phyloP scores from a whole-genome alignment of 53 echinoderm and acorn worm species.

The Apostichopus leukothele region DNA sequence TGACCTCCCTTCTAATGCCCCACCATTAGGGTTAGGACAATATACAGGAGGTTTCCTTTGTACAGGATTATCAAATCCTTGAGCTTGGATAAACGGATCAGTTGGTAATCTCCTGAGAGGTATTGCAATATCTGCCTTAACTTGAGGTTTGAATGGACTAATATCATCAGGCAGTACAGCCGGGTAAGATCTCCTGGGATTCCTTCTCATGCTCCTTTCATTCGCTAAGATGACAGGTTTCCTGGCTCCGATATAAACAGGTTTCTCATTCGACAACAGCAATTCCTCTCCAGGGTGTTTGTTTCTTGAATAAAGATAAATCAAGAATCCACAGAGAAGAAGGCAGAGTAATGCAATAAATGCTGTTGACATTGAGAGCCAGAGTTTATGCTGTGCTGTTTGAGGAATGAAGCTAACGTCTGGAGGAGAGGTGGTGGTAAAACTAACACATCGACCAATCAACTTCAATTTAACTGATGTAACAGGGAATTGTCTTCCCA shows the following conservation, averaged over 20 bases:
- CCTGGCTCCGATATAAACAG: conserved; percentile 59
- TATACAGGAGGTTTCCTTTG: background rate
- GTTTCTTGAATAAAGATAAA: conserved; percentile 54
- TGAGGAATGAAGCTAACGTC: conserved; percentile 31
- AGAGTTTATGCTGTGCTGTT: conserved; percentile 11
- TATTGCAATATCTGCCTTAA: conserved; percentile 16
- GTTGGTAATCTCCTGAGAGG: background rate
- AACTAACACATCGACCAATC: conserved; percentile 46
- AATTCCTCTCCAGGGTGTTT: conserved; percentile 69
- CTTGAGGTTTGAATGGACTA: conserved; percentile 38
- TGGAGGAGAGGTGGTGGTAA: conserved; percentile 30
- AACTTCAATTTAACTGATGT: conserved; percentile 40
- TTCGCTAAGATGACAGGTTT: conserved; percentile 64
- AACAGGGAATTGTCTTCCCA: conserved; percentile 47
- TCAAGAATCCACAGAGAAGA: conserved; percentile 45
- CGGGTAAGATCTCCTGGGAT: conserved; percentile 47
- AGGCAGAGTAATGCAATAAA: conserved; percentile 48
- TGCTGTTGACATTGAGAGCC: background rate
- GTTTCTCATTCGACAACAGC: conserved; percentile 61
- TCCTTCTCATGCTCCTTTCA: conserved; percentile 53
- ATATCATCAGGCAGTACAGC: conserved; percentile 62
- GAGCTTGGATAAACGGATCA: background rate
- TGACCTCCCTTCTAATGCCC: background rate
- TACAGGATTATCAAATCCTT: background rate
- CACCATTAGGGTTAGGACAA: background rate